phyloP scores from a whole-genome alignment of 1,140 invertebrate species.

The Trachelipus rathkii region DNA sequence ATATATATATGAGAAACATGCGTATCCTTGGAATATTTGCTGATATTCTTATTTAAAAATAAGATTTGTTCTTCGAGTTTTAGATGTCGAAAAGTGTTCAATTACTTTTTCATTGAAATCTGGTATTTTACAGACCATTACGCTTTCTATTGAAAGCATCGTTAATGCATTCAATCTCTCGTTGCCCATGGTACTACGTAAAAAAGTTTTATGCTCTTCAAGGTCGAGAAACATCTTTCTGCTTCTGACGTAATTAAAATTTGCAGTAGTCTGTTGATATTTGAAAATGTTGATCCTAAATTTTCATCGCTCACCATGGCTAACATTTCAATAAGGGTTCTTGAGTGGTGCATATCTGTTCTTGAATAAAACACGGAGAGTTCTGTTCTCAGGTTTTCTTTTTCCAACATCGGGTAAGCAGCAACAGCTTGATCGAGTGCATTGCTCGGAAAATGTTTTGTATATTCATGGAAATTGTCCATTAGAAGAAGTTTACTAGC shows the following conservation, averaged over 20 bases:
- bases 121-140: constrained; percentile 18
- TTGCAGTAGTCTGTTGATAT: constrained; percentile 34
- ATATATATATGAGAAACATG: no score
- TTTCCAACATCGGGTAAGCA: constrained; percentile 36
- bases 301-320: constrained; percentile 28
- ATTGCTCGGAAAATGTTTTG: constrained; percentile 26
- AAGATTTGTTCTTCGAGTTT: constrained; percentile 13
- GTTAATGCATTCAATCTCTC: constrained; percentile 33
- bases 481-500: constrained; percentile 33
- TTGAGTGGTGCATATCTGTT: constrained; percentile 28
- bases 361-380: constrained; percentile 34
- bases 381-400: constrained; percentile 38
- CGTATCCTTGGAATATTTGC: no score
- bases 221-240: constrained; percentile 36
- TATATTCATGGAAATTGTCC: constrained; percentile 28
- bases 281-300: constrained; percentile 33
- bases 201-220: constrained; percentile 37
- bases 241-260: constrained; percentile 35
- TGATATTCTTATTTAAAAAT: constrained; percentile 20
- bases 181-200: constrained; percentile 21
- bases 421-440: constrained; percentile 22
- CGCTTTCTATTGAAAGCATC: constrained; percentile 33
- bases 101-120: constrained; percentile 34
- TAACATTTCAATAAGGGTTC: constrained; percentile 24
- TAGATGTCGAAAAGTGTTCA: constrained; percentile 26